phyloP scores from a whole-genome alignment of 2,113 vertebrate species.

The Procavia capensis region DNA sequence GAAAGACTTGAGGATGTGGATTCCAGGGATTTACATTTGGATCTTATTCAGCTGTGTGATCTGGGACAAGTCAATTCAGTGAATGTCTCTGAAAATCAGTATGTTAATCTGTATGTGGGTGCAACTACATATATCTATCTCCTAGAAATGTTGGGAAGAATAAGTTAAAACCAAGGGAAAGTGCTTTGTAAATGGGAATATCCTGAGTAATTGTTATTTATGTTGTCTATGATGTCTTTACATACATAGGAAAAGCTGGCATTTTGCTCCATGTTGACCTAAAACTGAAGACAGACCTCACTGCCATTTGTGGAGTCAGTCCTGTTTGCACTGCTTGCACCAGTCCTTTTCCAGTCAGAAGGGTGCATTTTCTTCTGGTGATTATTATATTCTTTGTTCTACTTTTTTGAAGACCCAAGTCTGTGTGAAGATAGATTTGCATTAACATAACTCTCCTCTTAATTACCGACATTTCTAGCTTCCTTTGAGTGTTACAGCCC shows the following conservation, averaged over 20 bases:
- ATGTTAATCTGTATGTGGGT: not conserved
- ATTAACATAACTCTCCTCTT: not conserved
- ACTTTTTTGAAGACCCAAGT: slow-evolving; percentile 34
- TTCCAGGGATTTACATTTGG: not conserved
- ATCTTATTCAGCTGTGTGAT: not conserved
- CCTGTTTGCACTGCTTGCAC: not conserved
- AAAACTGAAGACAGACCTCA: not conserved
- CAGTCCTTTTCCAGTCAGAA: not conserved
- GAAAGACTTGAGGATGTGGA: not conserved
- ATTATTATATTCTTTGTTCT: not conserved
- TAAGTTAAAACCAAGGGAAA: not conserved
- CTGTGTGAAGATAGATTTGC: not conserved
- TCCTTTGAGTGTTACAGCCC: slow-evolving; percentile 38
- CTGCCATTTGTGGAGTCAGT: not conserved
- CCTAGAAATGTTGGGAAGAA: not conserved
- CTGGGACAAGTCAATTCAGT: not conserved
- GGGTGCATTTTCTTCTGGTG: not conserved
- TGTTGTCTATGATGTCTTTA: not conserved
- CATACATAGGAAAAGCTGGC: not conserved
- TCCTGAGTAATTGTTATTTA: not conserved
- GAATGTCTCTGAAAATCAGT: not conserved
- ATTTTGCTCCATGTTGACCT: not conserved
- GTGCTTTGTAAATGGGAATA: slow-evolving; percentile 27
- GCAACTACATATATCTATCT: not conserved
- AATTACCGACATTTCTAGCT: not conserved